Evolutionary conservation across 2,888 invertebrate genomes (phyloP), one percentile per base, ranked within the genome.

Genomic region (Tribolium freemani): DNA sequence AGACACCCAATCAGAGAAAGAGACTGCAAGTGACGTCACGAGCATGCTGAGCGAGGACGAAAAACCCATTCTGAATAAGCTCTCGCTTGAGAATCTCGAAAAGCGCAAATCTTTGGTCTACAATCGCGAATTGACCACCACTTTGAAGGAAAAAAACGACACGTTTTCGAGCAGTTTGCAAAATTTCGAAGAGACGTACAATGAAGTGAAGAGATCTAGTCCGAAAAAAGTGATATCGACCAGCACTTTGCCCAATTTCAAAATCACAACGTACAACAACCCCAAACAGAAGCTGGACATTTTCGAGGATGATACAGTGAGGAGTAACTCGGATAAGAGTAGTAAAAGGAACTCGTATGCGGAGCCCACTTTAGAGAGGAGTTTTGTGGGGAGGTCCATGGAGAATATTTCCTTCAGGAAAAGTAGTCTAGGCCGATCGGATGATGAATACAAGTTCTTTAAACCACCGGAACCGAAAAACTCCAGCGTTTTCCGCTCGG

Each of bases 261-360:
- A 86, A 81, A 86, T 87, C 73, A 85, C 87, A 0, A 86, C 87
- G 0, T 87, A 87, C 76, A 84, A 87, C 69, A 82, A 83, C 57
- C 85, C 86, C 3, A 85, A 84, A 70, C 82, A 84, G 57, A 86
- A 85, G 76, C 84, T 87, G 30, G 85, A 85, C 71, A 86, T 87
- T 10, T 87, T 86, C 75, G 87, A 87, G 76, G 87, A 87, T 71
- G 87, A 87, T 63, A 87, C 85, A 8, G 81, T 87, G 46, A 77
- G 85, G 70, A 87, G 86, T 74, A 87, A 84, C 76, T 80, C 80
- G 3, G 81, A 82, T 54, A 75, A 74, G 61, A 75, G 76, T 58
- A 61, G 69, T 50, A 82, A 78, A 69, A 61, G 75, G 58, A 79
- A 72, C 67, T 77, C 75, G 5, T 74, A 64, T 30, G 61, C 61